Evolutionary conservation across 2,797 vertebrate species (phyloP), one percentile per base, ranked within the genome.

Genomic region (Hypotaenidia okinawae): DNA sequence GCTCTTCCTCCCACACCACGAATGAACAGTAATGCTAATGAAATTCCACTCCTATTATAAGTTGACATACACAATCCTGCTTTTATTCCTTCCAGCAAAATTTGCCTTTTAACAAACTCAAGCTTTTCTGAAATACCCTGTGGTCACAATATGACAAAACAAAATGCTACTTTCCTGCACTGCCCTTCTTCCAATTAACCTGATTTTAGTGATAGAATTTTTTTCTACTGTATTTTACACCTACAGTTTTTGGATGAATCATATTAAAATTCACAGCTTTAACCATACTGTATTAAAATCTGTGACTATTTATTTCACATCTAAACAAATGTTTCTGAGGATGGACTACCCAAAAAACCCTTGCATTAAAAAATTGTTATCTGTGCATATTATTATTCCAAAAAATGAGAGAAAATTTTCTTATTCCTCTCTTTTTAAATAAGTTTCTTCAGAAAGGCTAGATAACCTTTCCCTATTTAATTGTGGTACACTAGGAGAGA

Each of bases 11-110:
- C 95, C 84, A 95, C 93, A 84, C 89, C 80, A 94, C 77, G 87
- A 93, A 96, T 94, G 90, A 94, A 93, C 72, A 93, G 90, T 57
- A 82, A 66, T 55, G 86, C 86, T 96, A 94, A 97, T 77, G 83
- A 96, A 96, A 97, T 94, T 94, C 95, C 90, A 84, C 45, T 96
- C 90, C 86, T 82, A 89, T 95, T 93, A 93, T 82, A 90, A 89
- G 73, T 12, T 85, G 94, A 95, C 87, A 90, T 85, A 95, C 70
- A 94, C 84, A 91, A 84, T 59, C 78, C 91, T 73, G 86, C 91
- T 93, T 93, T 93, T 82, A 86, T 66, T 66, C 91, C 89, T 95
- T 89, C 78, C 72, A 90, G 90, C 79, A 87, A 93, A 87, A 86
- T 87, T 19, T 90, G 93, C 85, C 90, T 93, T 93, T 96, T 94